Evolutionary conservation across 1,140 invertebrate genomes (phyloP), one percentile per base, ranked within the genome.

Genomic region (Eueides isabella): DNA sequence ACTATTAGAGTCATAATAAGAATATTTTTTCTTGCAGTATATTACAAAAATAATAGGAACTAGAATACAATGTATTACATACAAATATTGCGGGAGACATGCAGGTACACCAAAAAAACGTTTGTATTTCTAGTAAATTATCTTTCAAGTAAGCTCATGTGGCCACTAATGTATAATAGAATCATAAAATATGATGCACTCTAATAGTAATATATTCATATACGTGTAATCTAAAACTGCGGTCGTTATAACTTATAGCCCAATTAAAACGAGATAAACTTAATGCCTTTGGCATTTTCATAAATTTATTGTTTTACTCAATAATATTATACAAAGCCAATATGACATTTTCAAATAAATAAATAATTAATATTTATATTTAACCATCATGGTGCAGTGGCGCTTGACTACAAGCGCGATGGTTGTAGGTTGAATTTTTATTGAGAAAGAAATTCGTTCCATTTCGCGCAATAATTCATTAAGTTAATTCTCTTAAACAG

Each of bases 211-310:
- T 11, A 11, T 9, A 26, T 11, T 23, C n/a, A 5, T 26, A 55
- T 14, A 26, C n/a, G n/a, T n/a, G n/a, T 26, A 55, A 26, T 23
- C 48, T 26, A 26, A 55, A 55, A 26, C 48, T 55, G 48, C 48
- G 48, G 48, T 26, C 11, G 19, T 55, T 14, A 55, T 55, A 55
- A 55, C 48, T 55, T 26, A 55, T 26, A 55, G 48, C 11, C 48
- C 48, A 55, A 55, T 55, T 55, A 55, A 55, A 55, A 55, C 11
- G 48, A 55, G 48, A 55, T 55, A 55, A 55, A 9, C 48, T 55
- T 26, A 23, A 55, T 55, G 48, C 48, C 48, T 26, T 23, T 55
- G 48, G 48, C 48, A 55, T 26, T 55, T 55, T 26, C 23, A 26
- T 23, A 12, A 26, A 55, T 55, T 55, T 55, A 55, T 55, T 55